Base-by-base conservation (phyloP, 2,797 vertebrate genomes). In the Eidolon dupreanum region DNA sequence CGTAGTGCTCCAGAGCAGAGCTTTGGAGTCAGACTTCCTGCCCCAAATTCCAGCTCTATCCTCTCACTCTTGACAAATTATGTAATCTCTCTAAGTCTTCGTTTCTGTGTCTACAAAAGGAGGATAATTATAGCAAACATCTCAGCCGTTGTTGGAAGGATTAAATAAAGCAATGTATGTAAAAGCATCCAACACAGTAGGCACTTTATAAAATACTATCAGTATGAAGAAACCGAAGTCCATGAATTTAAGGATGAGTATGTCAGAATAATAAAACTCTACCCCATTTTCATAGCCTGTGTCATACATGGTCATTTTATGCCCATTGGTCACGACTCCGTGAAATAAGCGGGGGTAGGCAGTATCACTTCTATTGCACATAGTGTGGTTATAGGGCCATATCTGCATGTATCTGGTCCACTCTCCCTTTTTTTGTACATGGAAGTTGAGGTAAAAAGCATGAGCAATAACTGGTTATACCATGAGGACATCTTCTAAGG, bases 281-380 rank as follows among this genome's bases (percentile, higher is more conserved):
- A 6, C 6, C 2, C 17, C 1, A 9, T 3, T 6, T 49, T 61
- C 43, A n/a, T 1, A 31, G 53, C 33, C 31, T 13, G 8, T 26
- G 53, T 46, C 61, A 49, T 36, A 31, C 0, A 46, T n/a, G n/a
- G 6, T 28, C 20, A 33, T 36, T 43, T 24, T 8, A 43, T 5
- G 10, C 6, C 51, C 59, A 19, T 8, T 5, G 41, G 33, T 24
- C 33, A 15, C 1, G 63, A 24, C 8, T 12, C 26, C 7, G 31
- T 17, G 36, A 65, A 68, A 51, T 1, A 7, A 26, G n/a, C 16
- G 68, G 36, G 2, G 22, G 28, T 0, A 5, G 2, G 20, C 13
- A 22, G 19, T 0, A 5, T 9, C 20, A 11, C 0, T 10, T 9
- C 33, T 49, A 28, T n/a, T 49, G 43, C 33, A 73, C 66, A 86